Base-by-base conservation (phyloP, 1,140 invertebrate species). In the Lucilia sericata region DNA sequence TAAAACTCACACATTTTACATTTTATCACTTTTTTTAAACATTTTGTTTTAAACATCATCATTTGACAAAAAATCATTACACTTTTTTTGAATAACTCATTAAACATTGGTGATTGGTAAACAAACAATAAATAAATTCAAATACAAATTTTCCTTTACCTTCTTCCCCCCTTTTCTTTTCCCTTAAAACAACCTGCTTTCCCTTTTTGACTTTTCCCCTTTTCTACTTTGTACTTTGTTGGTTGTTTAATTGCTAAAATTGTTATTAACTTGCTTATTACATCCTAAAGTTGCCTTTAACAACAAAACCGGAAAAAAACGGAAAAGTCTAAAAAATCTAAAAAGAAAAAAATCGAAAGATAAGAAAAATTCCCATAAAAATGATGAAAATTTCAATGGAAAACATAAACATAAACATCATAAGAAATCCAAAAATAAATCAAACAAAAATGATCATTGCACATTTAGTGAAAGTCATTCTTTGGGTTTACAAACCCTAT, bases 291-390 rank as follows among this genome's bases (percentile, higher is more conserved):
- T 70, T 70, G n/a, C 65, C n/a, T 30, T 30, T 3, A 70, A 25
- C 49, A 49, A 49, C n/a, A 51, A 80, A 75, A 60, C n/a, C 34
- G 25, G 70, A 47, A 76, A 8, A 82, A 80, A 80, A 34, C 51
- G 5, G 74, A 83, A 70, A 70, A 70, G 19, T 14, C 65, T 2
- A 82, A 82, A 55, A 84, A 84, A 74, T 82, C 84, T 10, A 84
- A 82, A 65, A 84, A 84, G 55, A 82, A 84, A 84, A 82, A 84
- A 84, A 36, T 74, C 80, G 14, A 84, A 82, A 76, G 80, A 82
- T 81, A 85, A 86, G 86, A 88, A 89, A 86, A 87, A 88, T 85
- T 83, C 84, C 36, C 74, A 65, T 82, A 80, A 86, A 86, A 83
- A 87, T 82, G 84, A 87, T 85, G 86, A 86, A 87, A 84, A 87